Percentiles rank a stretch among this genome's conserved stretches.
phyloP scores from a whole-genome alignment of 2,888 invertebrate species.

The Rotaria magnacalcarata region DNA sequence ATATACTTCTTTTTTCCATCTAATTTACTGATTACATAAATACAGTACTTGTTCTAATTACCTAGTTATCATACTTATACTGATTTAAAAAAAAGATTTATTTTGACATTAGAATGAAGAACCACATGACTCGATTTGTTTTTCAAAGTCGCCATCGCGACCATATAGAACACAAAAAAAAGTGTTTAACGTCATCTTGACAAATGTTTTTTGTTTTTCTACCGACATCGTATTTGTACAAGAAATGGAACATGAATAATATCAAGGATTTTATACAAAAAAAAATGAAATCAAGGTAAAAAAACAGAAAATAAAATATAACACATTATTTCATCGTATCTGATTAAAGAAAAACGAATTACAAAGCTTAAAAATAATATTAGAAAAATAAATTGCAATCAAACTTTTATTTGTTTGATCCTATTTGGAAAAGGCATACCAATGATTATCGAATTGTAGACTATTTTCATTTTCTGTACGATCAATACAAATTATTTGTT shows the following conservation, averaged over 20 bases:
- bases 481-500: slow-evolving; percentile 8
- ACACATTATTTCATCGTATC: not conserved
- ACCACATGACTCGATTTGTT: not conserved
- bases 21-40: too few relatives aligned
- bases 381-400: too few relatives aligned
- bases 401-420: not conserved
- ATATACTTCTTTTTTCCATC: too few relatives aligned
- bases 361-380: not conserved
- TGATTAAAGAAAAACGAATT: not conserved
- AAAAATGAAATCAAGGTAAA: not conserved
- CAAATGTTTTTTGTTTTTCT: not conserved
- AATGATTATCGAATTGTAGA: not conserved
- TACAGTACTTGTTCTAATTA: too few relatives aligned
- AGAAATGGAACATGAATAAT: too few relatives aligned
- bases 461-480: not conserved
- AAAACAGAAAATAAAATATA: not conserved
- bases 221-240: too few relatives aligned
- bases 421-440: not conserved
- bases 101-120: not conserved
- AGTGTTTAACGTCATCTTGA: not conserved
- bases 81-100: not conserved
- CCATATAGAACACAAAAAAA: too few relatives aligned
- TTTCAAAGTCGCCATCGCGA: too few relatives aligned
- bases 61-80: not conserved
- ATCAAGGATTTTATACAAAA: not conserved